Evolutionary conservation across 2,797 vertebrate species (phyloP).

Genomic region (Megaceryle alcyon): DNA sequence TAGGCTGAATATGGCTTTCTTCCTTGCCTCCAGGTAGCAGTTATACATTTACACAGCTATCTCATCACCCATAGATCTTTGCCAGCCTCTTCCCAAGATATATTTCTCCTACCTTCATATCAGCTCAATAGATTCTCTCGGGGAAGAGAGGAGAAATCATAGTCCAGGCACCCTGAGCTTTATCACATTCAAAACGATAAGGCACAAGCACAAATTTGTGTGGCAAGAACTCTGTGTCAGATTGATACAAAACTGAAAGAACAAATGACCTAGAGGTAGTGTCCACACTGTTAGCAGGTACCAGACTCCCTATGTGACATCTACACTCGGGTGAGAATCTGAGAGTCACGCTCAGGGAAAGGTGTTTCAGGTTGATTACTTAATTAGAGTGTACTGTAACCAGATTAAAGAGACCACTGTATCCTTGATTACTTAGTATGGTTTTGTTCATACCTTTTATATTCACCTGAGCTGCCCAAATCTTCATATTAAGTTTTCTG

Average conservation of each 20-base stretch:
- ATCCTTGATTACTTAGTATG: not conserved
- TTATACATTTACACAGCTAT: not conserved
- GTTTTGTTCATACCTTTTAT: not conserved
- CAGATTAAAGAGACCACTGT: not conserved
- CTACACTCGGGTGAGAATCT: not conserved
- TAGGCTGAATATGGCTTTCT: not conserved
- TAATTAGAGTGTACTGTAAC: not conserved
- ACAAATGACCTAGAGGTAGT: not conserved
- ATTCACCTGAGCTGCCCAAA: not conserved
- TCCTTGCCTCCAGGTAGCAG: not conserved
- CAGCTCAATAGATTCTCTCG: not conserved
- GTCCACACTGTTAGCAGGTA: not conserved
- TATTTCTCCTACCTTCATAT: not conserved
- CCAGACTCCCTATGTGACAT: not conserved
- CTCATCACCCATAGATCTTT: not conserved
- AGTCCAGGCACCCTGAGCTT: not conserved
- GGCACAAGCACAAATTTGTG: not conserved
- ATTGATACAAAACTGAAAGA: not conserved
- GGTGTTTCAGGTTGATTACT: slow-evolving; percentile 30
- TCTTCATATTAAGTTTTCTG: not conserved
- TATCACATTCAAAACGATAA: not conserved
- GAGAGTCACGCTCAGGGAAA: not conserved
- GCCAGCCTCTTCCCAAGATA: not conserved
- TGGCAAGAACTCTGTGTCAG: not conserved
- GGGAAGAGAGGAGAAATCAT: not conserved